Percentiles rank a stretch among this genome's conserved stretches.
These are phyloP conservation scores for Tenthredo mesomela DNA, from an alignment of 2,888 invertebrate genomes.

Conservation along the genomic window DNA sequence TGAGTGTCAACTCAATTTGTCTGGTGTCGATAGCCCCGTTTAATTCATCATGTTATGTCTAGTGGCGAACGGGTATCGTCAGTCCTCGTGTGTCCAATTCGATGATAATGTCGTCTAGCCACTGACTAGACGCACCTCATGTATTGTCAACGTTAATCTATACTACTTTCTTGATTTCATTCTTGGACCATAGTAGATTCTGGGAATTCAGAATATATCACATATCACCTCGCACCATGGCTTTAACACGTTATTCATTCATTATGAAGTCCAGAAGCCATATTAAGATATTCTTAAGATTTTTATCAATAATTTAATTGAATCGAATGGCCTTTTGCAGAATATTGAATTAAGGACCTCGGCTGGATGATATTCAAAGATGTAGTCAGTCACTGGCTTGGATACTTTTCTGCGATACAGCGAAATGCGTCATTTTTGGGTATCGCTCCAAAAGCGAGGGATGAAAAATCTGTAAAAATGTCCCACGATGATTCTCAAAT, in stretches of 20 bases:
- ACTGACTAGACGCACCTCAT: constrained; percentile 25
- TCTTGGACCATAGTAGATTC: background rate
- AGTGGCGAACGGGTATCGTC: constrained; percentile 18
- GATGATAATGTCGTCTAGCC: constrained; percentile 44
- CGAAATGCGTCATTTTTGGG: too few species aligned
- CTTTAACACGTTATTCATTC: background rate
- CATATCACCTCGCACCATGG: background rate
- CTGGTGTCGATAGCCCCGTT: constrained; percentile 38
- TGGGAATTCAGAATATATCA: background rate
- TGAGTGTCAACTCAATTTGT: constrained; percentile 49
- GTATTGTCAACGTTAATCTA: constrained; percentile 36
- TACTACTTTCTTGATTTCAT: constrained; percentile 8
- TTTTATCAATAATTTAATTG: background rate
- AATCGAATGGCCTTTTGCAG: background rate
- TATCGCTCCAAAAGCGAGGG: too few species aligned
- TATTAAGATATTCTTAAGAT: background rate
- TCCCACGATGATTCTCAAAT: too few species aligned
- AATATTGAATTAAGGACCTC: background rate
- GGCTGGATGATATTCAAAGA: background rate
- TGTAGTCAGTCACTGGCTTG: too few species aligned
- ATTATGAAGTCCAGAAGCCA: background rate
- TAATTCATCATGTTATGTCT: constrained; percentile 46
- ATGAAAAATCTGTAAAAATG: too few species aligned
- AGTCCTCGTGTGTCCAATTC: constrained; percentile 20
- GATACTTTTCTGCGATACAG: too few species aligned